Conservation (phyloP, 2,888 invertebrate genomes). For the Cryptosula pallasiana region DNA sequence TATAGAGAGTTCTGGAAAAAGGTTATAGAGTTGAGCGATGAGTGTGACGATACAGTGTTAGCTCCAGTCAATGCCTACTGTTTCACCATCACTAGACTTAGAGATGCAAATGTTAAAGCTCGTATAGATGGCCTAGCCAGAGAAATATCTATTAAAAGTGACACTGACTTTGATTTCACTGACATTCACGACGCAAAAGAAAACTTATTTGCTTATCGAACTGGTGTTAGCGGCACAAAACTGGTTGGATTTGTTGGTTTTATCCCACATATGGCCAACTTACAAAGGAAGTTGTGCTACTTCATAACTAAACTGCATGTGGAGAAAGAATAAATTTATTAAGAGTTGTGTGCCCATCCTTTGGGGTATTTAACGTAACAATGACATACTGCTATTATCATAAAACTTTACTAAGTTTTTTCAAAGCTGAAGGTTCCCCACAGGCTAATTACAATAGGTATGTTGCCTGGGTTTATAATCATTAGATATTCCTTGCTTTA, state of each 20-base stretch:
- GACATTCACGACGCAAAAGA: conserved; percentile 38
- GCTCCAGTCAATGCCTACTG: conserved; percentile 36
- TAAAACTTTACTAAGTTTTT: too few species aligned
- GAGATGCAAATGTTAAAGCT: conserved; percentile 37
- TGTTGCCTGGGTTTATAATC: too few species aligned
- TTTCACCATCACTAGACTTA: conserved; percentile 34
- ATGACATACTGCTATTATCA: too few species aligned
- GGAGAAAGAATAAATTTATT: conserved; percentile 35
- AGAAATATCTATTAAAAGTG: conserved; percentile 19
- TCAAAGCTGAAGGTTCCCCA: too few species aligned
- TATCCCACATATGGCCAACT: conserved; percentile 33
- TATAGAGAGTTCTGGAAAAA: conserved; percentile 38
- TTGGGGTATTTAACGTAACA: too few species aligned
- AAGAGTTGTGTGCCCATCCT: too few species aligned
- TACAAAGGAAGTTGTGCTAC: conserved; percentile 36
- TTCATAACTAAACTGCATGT: conserved; percentile 37
- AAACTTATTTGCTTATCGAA: conserved; percentile 42
- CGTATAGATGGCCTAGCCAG: conserved; percentile 32
- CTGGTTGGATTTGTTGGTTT: conserved; percentile 41
- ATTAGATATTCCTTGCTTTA: too few species aligned
- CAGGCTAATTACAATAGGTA: too few species aligned
- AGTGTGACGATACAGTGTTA: conserved; percentile 34
- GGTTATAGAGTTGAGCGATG: conserved; percentile 34
- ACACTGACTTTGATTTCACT: conserved; percentile 36
- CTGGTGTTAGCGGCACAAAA: conserved; percentile 36